Base-by-base conservation (phyloP, 2,113 vertebrate species). In the Panthera uncia region DNA sequence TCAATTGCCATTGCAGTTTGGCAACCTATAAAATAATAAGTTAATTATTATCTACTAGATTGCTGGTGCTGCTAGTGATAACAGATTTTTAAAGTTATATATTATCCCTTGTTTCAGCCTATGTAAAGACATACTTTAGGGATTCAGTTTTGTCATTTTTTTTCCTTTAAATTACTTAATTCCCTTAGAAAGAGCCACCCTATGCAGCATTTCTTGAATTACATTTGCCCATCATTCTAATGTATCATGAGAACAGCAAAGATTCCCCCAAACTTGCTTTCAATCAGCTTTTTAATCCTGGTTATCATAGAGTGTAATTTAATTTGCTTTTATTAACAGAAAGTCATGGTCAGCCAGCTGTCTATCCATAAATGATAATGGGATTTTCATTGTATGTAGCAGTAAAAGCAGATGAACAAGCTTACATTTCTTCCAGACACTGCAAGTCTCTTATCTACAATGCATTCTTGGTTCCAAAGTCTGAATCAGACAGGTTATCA, bases 321-420 rank as follows among this genome's bases (percentile, higher is more conserved):
- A 94, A 95, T 73, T 97, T 95, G 52, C 31, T 92, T 9, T 78
- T 96, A 94, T 9, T 63, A 95, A 65, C 82, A 45, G 29, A 85
- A 48, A 86, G n/a, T 85, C 57, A 45, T 27, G 14, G 33, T 38
- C 9, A 96, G 61, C 33, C 55, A 84, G 65, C 25, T 95, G 84
- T 66, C 69, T 52, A 57, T 84, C n/a, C 14, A 38, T 66, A 88
- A 92, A 79, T 81, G 33, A 81, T 82, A 84, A 92, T 61, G 31
- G 21, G 18, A n/a, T 95, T 95, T 97, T 81, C 91, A 91, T 41
- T 94, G 66, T 33, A 11, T 45, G 86, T 68, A 82, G 33, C 52
- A 93, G 19, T 76, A 73, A 93, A 93, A 48, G 36, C 21, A 85
- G 57, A 66, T 86, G 91, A 87, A 94, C 48, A 94, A 76, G 15